Conservation (phyloP, 1,140 invertebrate species). For the Paralvinella palmiformis region DNA sequence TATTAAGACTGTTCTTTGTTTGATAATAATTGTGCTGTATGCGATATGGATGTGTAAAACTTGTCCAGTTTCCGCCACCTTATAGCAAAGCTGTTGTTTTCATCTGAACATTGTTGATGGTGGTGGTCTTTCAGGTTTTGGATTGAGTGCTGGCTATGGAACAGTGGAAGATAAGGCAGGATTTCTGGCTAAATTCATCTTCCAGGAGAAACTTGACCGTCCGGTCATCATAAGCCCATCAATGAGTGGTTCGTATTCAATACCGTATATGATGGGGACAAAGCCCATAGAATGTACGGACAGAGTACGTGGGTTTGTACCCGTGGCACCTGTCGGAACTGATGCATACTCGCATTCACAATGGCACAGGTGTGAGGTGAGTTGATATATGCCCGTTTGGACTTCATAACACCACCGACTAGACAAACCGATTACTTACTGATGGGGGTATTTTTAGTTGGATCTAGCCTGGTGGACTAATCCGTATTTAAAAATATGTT, state of each 20-base stretch:
- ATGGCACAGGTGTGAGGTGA: slow-evolving; percentile 30
- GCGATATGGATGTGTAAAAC: too few relatives aligned
- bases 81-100: too few relatives aligned
- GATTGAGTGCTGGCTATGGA: too few relatives aligned
- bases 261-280: slow-evolving; percentile 44
- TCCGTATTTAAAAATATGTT: not conserved
- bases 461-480: not conserved
- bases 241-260: slow-evolving; percentile 51
- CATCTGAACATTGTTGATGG: too few relatives aligned
- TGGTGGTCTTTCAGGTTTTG: too few relatives aligned
- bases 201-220: slow-evolving; percentile 24
- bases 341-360: slow-evolving; percentile 23
- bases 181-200: slow-evolving; percentile 39
- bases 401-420: not conserved
- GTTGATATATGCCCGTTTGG: not conserved
- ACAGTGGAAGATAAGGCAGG: too few relatives aligned
- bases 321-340: slow-evolving; percentile 50
- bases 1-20: too few relatives aligned
- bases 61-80: too few relatives aligned
- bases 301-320: slow-evolving; percentile 41
- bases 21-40: too few relatives aligned
- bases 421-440: not conserved
- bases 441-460: not conserved
- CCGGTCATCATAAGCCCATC: slow-evolving; percentile 51
- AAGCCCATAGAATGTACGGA: slow-evolving; percentile 23